Evolutionary conservation across 2,113 vertebrate genomes (phyloP).

Genomic region (Circaetus gallicus): DNA sequence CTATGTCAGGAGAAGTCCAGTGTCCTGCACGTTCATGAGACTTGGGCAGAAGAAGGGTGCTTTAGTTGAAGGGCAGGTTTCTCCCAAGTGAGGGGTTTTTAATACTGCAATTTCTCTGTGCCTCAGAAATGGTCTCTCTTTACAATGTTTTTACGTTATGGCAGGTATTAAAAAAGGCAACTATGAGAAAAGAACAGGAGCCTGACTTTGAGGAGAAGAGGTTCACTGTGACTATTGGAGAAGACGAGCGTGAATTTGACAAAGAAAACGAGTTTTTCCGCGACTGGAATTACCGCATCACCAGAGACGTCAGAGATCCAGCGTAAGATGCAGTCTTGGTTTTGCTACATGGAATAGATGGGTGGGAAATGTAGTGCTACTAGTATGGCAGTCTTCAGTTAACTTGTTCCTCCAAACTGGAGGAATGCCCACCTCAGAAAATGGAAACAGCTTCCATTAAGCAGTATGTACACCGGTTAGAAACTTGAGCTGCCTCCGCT

Average conservation of each 20-base stretch:
- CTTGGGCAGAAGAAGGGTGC: neutral
- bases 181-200: slow-evolving; percentile 96
- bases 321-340: slow-evolving; percentile 61
- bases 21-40: accelerated
- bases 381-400: accelerated
- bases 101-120: accelerated
- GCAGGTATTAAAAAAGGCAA: slow-evolving; percentile 96
- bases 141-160: neutral
- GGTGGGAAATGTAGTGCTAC: neutral
- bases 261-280: slow-evolving; percentile 97
- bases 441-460: accelerated
- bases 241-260: slow-evolving; percentile 96
- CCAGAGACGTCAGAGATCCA: slow-evolving; percentile 85
- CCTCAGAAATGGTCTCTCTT: neutral
- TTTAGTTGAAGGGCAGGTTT: neutral
- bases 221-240: slow-evolving; percentile 95
- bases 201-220: slow-evolving; percentile 98
- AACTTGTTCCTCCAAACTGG: accelerated
- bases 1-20: neutral
- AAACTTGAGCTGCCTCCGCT: neutral
- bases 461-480: accelerated
- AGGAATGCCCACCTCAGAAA: neutral
- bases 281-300: slow-evolving; percentile 94
- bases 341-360: accelerated
- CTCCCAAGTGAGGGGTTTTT: neutral